Evolutionary conservation across 2,888 invertebrate genomes (phyloP), one percentile per base, ranked within the genome.

Genomic region (Eristalis intricaria): DNA sequence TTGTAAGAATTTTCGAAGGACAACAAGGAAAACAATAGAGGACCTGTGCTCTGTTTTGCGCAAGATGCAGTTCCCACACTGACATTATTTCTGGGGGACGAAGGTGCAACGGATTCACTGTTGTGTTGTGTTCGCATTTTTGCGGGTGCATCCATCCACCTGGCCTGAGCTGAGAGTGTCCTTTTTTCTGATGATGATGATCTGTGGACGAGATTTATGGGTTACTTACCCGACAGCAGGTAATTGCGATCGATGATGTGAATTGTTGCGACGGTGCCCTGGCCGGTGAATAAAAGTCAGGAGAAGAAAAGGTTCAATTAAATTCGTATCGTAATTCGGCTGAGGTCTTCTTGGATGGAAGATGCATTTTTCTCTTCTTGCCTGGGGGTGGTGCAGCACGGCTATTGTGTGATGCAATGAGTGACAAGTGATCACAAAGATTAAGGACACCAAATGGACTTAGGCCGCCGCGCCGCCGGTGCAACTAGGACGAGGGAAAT

Each of bases 1-100:
- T 84, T 79, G 84, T 69, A 84, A 75, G 79, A 75, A 79, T 74
- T 43, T 79, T 63, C 13, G 43, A 60, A 73, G 38, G 58, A 56
- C 60, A 19, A 69, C 60, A 43, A 69, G 32, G 32, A 32, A 32
- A 32, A 32, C 32, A 32, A 23, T 58, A 78, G 71, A 81, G 81
- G 66, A 86, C 83, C 86, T 86, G 86, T 68, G 40, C 61, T 78
- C 23, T 50, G 65, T 83, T 86, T 86, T 86, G 86, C 86, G 86
- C 86, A 86, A 86, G 86, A 86, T 86, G 86, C 70, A 86, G 86
- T 86, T 86, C 86, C 86, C 86, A 86, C 86, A 86, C 78, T 86
- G 38, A 4, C 65, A 32, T 35, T 63, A 1, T 32, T n/a, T n/a
- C n/a, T 32, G 71, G 81, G 85, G 81, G 81, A 84, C 40, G 58